Base-by-base conservation (phyloP, 2,888 invertebrate genomes). In the Drosophila suboccidentalis region DNA sequence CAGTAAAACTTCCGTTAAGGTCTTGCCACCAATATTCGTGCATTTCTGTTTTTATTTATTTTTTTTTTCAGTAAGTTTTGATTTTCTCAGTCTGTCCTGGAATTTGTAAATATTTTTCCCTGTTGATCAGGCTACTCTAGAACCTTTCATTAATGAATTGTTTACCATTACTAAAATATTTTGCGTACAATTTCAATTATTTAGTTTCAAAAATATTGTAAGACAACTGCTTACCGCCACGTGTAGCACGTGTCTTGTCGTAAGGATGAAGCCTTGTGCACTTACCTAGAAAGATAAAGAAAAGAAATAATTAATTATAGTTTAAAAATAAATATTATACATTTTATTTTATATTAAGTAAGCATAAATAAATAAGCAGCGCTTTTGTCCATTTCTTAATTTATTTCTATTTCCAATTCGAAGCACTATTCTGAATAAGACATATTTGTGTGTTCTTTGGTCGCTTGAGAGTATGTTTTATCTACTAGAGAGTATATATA, bases 261-360 rank as follows among this genome's bases (percentile, higher is more conserved):
- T 71, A 75, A 79, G 80, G 78, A 77, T 78, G 78, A 73, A 75
- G 71, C 80, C 83, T 79, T 81, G 88, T 76, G 78, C 76, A 91
- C 91, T 91, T 90, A 91, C 91, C 91, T 91, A 74, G 85, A 51
- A 82, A 49, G 38, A 58, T 29, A 69, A 41, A 66, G 47, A 68
- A 43, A 17, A 2, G 0, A 11, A 47, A 39, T 22, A 58, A 66
- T 79, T 60, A 79, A 29, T 47, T 11, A 71, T 69, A 53, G 72
- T 78, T 76, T 0, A 38, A 22, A 10, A 9, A 15, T 32, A 26
- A 32, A 32, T 13, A 17, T 26, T 3, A 36, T 17, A 44, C 4
- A 26, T 11, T 13, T 26, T 44, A 46, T 15, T 36, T 22, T 32
- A 4, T 5, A 26, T 5, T 26, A 26, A 3, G 26, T 39, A 17